Percentiles rank a stretch among this genome's conserved stretches.
Evolutionary conservation across 2,113 vertebrate species (phyloP).

Genomic region (Myotis brandtii): DNA sequence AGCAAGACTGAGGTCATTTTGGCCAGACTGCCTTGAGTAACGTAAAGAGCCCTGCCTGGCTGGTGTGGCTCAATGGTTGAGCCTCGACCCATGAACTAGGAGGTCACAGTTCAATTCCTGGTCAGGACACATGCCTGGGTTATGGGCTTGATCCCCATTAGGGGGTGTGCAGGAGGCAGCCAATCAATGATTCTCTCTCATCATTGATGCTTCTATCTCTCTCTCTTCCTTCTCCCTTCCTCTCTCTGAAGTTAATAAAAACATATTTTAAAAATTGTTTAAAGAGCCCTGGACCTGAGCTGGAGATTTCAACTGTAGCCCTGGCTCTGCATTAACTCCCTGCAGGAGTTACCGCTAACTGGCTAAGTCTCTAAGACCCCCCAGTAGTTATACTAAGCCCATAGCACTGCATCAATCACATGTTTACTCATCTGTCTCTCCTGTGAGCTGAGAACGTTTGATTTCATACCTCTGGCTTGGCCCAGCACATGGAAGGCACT

Average conservation of each 20-base stretch:
- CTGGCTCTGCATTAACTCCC: not conserved
- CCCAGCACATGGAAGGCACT: not conserved
- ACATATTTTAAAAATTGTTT: no score
- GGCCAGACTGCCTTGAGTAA: not conserved
- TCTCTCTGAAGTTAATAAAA: no score
- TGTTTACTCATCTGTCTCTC: not conserved
- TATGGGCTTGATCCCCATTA: no score
- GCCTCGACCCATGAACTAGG: no score
- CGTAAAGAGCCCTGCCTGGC: not conserved
- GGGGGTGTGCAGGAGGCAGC: no score
- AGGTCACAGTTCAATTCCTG: no score
- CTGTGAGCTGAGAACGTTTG: not conserved
- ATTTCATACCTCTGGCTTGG: not conserved
- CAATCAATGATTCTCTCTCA: no score
- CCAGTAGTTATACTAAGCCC: not conserved
- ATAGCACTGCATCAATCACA: rapidly evolving
- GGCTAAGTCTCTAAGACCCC: not conserved
- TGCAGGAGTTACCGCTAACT: not conserved
- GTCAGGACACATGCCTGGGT: no score
- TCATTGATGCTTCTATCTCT: no score
- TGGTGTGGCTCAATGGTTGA: no score
- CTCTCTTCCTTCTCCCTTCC: no score
- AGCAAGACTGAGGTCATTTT: not conserved
- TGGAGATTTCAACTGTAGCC: not conserved
- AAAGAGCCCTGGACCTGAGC: not conserved